Evolutionary conservation across 23 tunicate genomes (phyloP).

Genomic region (Pegea sp.): DNA sequence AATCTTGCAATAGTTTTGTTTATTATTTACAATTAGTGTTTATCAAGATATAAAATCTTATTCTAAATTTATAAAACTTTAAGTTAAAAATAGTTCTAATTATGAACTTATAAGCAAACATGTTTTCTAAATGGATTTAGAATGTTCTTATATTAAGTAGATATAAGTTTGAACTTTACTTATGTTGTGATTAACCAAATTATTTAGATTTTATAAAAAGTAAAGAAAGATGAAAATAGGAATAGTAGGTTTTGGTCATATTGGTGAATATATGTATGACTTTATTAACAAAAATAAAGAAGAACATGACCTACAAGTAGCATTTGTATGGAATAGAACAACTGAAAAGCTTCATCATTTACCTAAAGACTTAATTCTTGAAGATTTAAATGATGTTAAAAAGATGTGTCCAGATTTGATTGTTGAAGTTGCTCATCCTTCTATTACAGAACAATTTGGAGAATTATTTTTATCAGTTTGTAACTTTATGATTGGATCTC

Average conservation of each 20-base stretch:
- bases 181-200: too few species aligned
- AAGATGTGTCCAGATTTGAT: conserved; percentile 26
- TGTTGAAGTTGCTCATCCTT: conserved; percentile 90
- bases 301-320: conserved; percentile 29
- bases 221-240: conserved; percentile 41
- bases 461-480: conserved; percentile 22
- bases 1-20: too few species aligned
- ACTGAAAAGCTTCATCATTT: conserved; percentile 7
- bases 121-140: too few species aligned
- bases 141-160: too few species aligned
- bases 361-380: conserved; percentile 10
- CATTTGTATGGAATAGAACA: conserved; percentile 73
- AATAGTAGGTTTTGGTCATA: conserved; percentile 49
- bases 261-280: conserved; percentile 32
- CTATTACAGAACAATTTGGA: conserved; percentile 26
- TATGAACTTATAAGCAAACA: too few species aligned
- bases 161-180: too few species aligned
- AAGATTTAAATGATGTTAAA: conserved; percentile 19
- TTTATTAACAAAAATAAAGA: conserved; percentile 10
- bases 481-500: conserved; percentile 62
- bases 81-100: too few species aligned
- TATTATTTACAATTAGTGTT: too few species aligned
- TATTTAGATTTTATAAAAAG: background rate
- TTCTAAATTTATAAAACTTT: too few species aligned
- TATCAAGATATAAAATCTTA: too few species aligned